These are phyloP conservation scores for Diacarnus erythraeanus DNA, from an alignment of 37 sponge, comb jelly and placozoan species.

Conservation along the genomic window DNA sequence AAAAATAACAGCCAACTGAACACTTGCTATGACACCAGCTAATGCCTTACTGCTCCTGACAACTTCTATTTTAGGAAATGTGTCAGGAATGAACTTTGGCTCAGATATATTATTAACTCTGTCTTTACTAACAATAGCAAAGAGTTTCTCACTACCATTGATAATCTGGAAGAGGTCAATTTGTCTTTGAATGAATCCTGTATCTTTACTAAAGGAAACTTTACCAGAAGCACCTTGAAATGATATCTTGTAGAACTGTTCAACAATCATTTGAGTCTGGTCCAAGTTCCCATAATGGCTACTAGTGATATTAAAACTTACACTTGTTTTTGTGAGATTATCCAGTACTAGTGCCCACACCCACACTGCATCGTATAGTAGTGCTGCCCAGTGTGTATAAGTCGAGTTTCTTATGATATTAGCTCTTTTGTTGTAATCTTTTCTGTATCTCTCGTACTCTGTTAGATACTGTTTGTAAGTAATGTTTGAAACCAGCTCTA, in stretches of 20 bases:
- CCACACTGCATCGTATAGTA: conserved; percentile 30
- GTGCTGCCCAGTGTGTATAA: background rate
- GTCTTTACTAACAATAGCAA: background rate
- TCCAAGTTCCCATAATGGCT: background rate
- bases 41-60: background rate
- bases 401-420: background rate
- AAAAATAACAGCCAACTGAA: background rate
- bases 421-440: background rate
- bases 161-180: background rate
- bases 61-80: background rate
- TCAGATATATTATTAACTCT: background rate
- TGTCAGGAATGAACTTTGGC: background rate
- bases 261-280: background rate
- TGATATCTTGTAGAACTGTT: conserved; percentile 3
- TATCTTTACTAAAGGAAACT: background rate
- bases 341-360: conserved; percentile 25
- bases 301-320: background rate
- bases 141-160: background rate
- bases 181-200: background rate
- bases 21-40: background rate
- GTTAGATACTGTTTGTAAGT: background rate
- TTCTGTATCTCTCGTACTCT: background rate
- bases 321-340: conserved; percentile 1
- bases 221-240: conserved; percentile 20
- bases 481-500: background rate